A percentile compares a stretch with the other conserved stretches of the same genome.
These are phyloP conservation scores for Drosophila mulleri DNA, from an alignment of 2,888 invertebrate species.

Conservation along the genomic window DNA sequence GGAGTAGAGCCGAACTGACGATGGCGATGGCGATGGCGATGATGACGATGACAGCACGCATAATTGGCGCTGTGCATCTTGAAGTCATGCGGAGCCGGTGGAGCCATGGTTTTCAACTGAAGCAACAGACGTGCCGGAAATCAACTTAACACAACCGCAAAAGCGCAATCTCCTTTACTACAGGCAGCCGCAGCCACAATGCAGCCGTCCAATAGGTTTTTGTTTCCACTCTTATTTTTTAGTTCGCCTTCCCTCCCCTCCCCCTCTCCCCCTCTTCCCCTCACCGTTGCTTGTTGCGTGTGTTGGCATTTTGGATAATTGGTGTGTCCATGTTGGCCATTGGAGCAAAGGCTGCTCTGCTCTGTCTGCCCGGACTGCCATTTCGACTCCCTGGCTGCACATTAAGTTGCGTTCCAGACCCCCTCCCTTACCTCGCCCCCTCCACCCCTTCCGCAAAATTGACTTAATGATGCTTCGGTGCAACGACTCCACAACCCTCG, in stretches of 20 bases:
- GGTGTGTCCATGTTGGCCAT: conserved; percentile 64
- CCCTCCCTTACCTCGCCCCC: neutral
- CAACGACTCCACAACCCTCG: conserved; percentile 21
- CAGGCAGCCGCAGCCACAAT: conserved; percentile 13
- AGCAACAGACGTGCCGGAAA: conserved; percentile 72
- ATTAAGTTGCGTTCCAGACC: conserved; percentile 73
- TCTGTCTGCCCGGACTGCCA: conserved; percentile 10
- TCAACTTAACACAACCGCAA: conserved; percentile 81
- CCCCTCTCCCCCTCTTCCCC: too few species aligned
- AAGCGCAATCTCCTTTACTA: conserved; percentile 74
- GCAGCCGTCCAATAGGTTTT: conserved; percentile 20
- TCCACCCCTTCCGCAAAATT: conserved; percentile 54
- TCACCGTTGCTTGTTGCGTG: conserved; percentile 4
- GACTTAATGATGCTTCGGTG: conserved; percentile 80
- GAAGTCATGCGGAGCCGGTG: conserved; percentile 25
- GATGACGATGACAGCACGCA: conserved; percentile 52
- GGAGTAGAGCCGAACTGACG: neutral
- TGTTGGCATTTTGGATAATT: conserved; percentile 73
- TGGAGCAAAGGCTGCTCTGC: conserved; percentile 28
- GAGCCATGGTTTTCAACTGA: conserved; percentile 4
- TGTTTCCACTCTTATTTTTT: conserved; percentile 18
- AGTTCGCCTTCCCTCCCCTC: neutral
- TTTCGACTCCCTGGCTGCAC: conserved; percentile 64
- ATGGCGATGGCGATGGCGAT: conserved; percentile 24
- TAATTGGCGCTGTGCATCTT: conserved; percentile 74